Evolutionary conservation across 2,113 vertebrate species (phyloP), one percentile per base, ranked within the genome.

Genomic region (Patagioenas fasciata): DNA sequence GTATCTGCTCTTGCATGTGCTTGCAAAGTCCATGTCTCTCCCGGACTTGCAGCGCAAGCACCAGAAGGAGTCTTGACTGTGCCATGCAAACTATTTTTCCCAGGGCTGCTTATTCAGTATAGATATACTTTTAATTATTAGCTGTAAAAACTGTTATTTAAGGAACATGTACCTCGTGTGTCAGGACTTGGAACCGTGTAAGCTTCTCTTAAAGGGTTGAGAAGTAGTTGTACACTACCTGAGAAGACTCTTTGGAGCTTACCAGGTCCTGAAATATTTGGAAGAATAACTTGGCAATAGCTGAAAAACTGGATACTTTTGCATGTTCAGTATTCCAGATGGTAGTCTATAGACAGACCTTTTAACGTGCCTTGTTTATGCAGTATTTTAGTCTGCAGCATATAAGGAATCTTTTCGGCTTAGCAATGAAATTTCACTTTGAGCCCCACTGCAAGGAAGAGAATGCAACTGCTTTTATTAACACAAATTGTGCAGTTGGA

Each of bases 391-490:
- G 82, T 96, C 88, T 96, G 54, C n/a, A 86, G 84, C 53, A 38
- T 86, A 69, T 70, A 78, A 47, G 62, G 80, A 85, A 92, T 94
- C 53, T 93, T 96, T 96, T 69, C 1, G 4, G 57, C 24, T 77
- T 89, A 87, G 56, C 42, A 57, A 61, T 42, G 73, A 94, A 82
- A 94, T 95, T 95, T 91, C 67, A 74, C 86, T 96, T 93, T 19
- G 56, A 89, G 86, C 75, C 48, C 64, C 64, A 79, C 65, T 86
- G 88, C 67, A 96, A 94, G 71, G 64, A 92, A 88, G 67, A 78
- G 67, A 94, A 75, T 72, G 48, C 44, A 88, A 78, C 78, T 75
- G 58, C 72, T 67, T 97, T 92, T 95, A 95, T 94, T 96, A 94
- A 91, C 21, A 92, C 54, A 90, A 95, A 81, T 78, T 79, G 78